Conservation (phyloP, 2,888 invertebrate genomes). For the Pachliopta kotzebuea region DNA sequence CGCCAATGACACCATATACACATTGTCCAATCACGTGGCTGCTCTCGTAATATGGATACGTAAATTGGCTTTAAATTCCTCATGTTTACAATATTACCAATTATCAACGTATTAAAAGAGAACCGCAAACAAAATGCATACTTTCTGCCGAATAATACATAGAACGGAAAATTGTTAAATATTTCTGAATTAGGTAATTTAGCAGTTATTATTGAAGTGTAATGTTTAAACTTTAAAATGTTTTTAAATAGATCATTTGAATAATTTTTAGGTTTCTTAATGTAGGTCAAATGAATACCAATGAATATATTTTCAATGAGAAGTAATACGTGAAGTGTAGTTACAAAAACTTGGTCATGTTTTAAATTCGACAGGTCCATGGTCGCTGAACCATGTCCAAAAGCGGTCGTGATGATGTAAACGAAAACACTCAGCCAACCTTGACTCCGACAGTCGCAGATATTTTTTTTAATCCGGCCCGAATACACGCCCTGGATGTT, state of each 20-base stretch:
- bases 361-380: constrained; percentile 32
- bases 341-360: background rate
- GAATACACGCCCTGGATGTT: constrained; percentile 33
- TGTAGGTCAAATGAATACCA: no score
- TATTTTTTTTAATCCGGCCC: constrained; percentile 31
- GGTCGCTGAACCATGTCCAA: constrained; percentile 48
- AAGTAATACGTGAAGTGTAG: no score
- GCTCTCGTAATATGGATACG: constrained; percentile 44
- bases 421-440: constrained; percentile 51
- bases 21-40: constrained; percentile 19
- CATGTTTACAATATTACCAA: constrained; percentile 36
- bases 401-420: constrained; percentile 56
- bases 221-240: no score
- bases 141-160: background rate
- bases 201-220: no score
- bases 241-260: no score
- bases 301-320: no score
- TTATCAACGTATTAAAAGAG: constrained; percentile 15
- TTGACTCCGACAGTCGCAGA: constrained; percentile 46
- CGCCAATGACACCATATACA: background rate
- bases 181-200: no score
- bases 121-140: background rate
- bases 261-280: no score
- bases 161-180: no score
- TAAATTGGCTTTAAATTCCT: constrained; percentile 57